Conservation (phyloP, 2,888 invertebrate species). For the Tinea trinotella region DNA sequence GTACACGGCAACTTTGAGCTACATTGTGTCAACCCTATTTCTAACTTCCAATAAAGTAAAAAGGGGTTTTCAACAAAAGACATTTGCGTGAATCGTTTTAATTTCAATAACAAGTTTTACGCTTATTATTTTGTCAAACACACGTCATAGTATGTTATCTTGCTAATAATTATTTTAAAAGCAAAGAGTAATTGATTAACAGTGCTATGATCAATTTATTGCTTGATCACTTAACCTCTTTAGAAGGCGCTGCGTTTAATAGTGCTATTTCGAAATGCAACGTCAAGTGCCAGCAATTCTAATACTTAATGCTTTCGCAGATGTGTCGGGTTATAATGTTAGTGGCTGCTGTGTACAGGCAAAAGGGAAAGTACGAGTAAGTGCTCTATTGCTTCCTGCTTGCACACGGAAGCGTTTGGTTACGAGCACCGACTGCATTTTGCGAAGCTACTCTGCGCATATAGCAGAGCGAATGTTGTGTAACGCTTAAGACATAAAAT, state of each 20-base stretch:
- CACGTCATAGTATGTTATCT: not conserved
- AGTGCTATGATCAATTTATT: conserved; percentile 6
- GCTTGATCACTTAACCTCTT: conserved; percentile 4
- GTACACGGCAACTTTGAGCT: conserved; percentile 18
- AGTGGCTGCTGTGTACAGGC: conserved; percentile 62
- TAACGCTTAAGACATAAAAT: not conserved
- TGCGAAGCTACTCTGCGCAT: conserved; percentile 26
- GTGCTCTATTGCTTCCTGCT: conserved; percentile 50
- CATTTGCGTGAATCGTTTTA: not conserved
- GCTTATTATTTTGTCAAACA: not conserved
- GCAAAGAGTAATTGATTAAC: conserved; percentile 1
- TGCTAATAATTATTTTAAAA: not conserved
- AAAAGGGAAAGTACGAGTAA: conserved; percentile 61
- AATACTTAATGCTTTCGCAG: not conserved
- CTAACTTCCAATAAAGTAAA: not conserved
- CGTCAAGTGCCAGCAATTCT: not conserved
- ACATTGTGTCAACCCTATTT: conserved; percentile 9
- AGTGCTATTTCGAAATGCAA: not conserved
- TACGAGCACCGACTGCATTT: conserved; percentile 52
- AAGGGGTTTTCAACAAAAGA: conserved; percentile 3
- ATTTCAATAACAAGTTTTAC: not conserved
- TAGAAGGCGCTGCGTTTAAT: not conserved
- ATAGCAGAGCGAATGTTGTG: not conserved
- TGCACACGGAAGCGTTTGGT: conserved; percentile 62
- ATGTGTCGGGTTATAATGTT: conserved; percentile 13